Evolutionary conservation across 2,888 invertebrate species (phyloP), one percentile per base, ranked within the genome.

Genomic region (Cantharis flavilabris): DNA sequence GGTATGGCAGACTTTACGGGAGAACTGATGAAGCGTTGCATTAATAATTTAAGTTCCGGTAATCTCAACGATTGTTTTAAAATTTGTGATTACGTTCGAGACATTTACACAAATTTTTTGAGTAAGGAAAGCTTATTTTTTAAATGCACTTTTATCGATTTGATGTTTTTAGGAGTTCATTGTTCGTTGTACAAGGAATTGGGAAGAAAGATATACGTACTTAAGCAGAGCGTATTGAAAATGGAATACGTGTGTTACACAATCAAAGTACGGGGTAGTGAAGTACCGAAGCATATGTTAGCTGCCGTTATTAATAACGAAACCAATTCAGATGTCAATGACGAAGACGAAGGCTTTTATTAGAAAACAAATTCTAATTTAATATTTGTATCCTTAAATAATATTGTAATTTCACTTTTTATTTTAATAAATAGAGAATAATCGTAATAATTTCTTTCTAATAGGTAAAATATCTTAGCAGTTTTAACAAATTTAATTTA

Each of bases 1-100:
- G 97, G 97, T 0, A 87, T 97, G 49, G 94, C 94, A 0, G 97
- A 98, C 88, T 90, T 97, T 28, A 96, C 96, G 0, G 97, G 97
- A 0, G 98, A 98, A 87, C 87, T 97, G 65, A 98, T 98, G 97
- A 90, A 97, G 71, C 92, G 94, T 82, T 96, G 96, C 73, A 95
- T 98, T 9, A 96, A 95, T 85, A 94, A 94, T 82, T 90, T 97
- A 75, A 93, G 95, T 0, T 91, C 91, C 77, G 96, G 96, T 0
- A 93, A 96, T 80, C 91, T 93, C 13, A 91, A 91, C 3, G 92
- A 92, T 69, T 96, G 96, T 85, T 92, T 92, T 84, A 90, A 92
- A 73, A 91, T 92, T 1, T 95, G 95, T 84, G 91, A 91, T 76
- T 92, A 94, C 82, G 91, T 97, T n/a, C 92, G 94, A 83, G 87